A percentile compares a stretch with the other conserved stretches of the same genome.
Conservation (phyloP, 2,113 vertebrate species). For the Elephas maximus region DNA sequence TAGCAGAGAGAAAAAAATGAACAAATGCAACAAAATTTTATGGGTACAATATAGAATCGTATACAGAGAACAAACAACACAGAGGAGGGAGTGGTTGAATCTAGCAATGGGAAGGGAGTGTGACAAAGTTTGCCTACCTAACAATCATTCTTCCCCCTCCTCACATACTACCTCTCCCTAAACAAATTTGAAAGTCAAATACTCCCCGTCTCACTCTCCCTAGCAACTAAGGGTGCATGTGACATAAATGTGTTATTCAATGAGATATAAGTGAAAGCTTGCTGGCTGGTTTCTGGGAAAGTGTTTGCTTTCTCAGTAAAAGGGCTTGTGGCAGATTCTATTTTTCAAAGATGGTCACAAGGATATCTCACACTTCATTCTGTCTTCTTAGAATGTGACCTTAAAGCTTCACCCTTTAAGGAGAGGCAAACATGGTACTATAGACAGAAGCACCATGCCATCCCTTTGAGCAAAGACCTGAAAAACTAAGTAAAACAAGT, state of each 20-base stretch:
- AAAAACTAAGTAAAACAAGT: no score
- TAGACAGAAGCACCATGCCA: no score
- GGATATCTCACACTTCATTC: not conserved
- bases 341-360: not conserved
- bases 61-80: not conserved
- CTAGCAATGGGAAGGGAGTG: not conserved
- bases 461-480: no score
- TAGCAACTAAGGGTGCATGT: not conserved
- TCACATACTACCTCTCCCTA: not conserved
- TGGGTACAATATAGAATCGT: not conserved
- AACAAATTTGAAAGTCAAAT: not conserved
- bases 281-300: not conserved
- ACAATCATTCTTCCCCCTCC: not conserved
- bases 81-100: not conserved
- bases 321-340: not conserved
- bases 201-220: not conserved
- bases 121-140: not conserved
- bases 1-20: conserved; percentile 1
- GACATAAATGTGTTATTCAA: not conserved
- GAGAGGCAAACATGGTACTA: no score
- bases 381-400: not conserved
- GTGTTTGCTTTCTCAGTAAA: not conserved
- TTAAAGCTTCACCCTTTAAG: not conserved
- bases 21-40: not conserved
- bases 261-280: not conserved